These are phyloP conservation scores for Gastrophryne carolinensis DNA, from an alignment of 2,797 vertebrate species.

Conservation along the genomic window DNA sequence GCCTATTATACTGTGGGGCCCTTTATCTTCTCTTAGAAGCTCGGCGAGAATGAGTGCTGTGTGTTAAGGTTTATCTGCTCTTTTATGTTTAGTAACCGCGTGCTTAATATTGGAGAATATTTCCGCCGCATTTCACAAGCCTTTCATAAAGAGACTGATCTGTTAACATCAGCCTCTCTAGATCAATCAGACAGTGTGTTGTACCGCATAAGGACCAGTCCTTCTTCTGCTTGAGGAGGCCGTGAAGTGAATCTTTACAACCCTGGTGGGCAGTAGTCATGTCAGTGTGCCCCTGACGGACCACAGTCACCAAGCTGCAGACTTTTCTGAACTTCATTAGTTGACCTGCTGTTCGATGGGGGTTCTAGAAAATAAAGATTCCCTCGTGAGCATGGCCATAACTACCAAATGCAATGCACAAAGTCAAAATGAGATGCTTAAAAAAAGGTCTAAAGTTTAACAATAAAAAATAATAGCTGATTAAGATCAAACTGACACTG, in stretches of 20 bases:
- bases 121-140: conserved; percentile 73
- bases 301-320: conserved; percentile 79
- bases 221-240: conserved; percentile 66
- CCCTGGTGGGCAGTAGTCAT: conserved; percentile 76
- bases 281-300: conserved; percentile 73
- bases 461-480: no score
- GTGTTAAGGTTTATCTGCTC: conserved; percentile 73
- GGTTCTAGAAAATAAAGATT: no score
- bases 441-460: no score
- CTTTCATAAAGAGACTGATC: conserved; percentile 75
- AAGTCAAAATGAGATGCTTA: no score
- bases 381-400: no score
- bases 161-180: conserved; percentile 74
- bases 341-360: conserved; percentile 88
- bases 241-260: conserved; percentile 79
- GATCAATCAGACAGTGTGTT: conserved; percentile 71
- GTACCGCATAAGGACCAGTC: conserved; percentile 68
- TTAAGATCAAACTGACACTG: no score
- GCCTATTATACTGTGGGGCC: conserved; percentile 63
- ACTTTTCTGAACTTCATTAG: conserved; percentile 84
- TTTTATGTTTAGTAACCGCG: conserved; percentile 73
- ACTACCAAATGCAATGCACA: no score
- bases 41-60: conserved; percentile 64
- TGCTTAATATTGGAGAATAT: conserved; percentile 70
- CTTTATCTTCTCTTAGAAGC: conserved; percentile 72